Percentiles rank a stretch among this genome's conserved stretches.
These are phyloP conservation scores for Acanthiza pusilla DNA, from an alignment of 2,797 vertebrate genomes.

Conservation along the genomic window DNA sequence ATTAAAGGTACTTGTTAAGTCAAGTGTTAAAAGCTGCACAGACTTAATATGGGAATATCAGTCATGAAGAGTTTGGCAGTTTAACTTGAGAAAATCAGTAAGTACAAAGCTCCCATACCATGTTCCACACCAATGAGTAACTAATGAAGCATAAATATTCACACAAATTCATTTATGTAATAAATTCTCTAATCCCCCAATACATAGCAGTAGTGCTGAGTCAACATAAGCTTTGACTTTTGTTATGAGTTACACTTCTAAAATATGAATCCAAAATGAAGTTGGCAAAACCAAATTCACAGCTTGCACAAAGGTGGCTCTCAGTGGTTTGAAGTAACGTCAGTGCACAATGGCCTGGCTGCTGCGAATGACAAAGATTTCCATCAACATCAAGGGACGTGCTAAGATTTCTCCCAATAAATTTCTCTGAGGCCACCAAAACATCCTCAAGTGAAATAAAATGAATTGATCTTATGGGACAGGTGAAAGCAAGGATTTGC, in stretches of 20 bases:
- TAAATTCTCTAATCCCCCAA: conserved; percentile 43
- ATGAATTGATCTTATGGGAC: background rate
- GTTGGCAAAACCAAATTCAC: background rate
- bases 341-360: background rate
- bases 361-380: background rate
- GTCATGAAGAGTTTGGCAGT: conserved; percentile 49
- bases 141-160: conserved; percentile 64
- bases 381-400: background rate
- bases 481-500: background rate
- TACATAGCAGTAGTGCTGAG: conserved; percentile 7
- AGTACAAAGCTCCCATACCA: conserved; percentile 58
- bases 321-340: background rate
- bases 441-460: background rate
- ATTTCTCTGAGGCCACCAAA: background rate
- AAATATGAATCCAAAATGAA: background rate
- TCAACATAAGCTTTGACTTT: conserved; percentile 10
- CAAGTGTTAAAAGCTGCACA: conserved; percentile 74
- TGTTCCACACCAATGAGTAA: conserved; percentile 56
- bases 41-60: conserved; percentile 55
- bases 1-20: conserved; percentile 78
- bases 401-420: background rate
- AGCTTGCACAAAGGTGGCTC: background rate
- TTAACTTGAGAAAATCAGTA: conserved; percentile 61
- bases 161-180: conserved; percentile 52
- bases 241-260: background rate